Evolutionary conservation across 1,140 invertebrate species (phyloP).

Genomic region (Lutraria rhynchaena): DNA sequence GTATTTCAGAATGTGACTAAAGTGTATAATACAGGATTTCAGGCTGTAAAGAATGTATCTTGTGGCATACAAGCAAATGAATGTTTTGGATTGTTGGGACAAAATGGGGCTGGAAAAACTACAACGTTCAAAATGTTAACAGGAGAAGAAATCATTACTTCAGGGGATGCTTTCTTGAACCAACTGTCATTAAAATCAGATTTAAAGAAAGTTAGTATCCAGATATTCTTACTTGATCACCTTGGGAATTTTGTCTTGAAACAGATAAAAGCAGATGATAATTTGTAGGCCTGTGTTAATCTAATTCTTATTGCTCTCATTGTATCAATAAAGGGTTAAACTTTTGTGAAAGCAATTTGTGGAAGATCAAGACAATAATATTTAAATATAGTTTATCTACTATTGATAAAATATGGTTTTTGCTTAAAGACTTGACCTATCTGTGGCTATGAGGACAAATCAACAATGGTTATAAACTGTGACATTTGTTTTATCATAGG

Average conservation of each 20-base stretch:
- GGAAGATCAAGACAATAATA: background rate
- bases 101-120: constrained; percentile 81
- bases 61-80: constrained; percentile 87
- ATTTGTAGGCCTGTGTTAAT: too few relatives aligned
- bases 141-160: constrained; percentile 68
- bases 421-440: too few relatives aligned
- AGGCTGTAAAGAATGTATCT: constrained; percentile 89
- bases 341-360: background rate
- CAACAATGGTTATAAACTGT: too few relatives aligned
- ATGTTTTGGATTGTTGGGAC: constrained; percentile 93
- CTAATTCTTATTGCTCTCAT: background rate
- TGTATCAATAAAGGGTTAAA: background rate
- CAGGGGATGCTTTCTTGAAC: constrained; percentile 75
- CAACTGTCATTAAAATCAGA: constrained; percentile 72
- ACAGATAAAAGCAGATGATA: too few relatives aligned
- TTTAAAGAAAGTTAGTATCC: constrained; percentile 81
- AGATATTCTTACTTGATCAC: too few relatives aligned
- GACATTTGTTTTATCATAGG: constrained; percentile 32
- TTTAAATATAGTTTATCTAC: background rate
- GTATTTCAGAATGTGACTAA: constrained; percentile 82
- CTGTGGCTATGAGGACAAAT: too few relatives aligned
- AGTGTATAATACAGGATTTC: constrained; percentile 83
- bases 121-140: constrained; percentile 81
- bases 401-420: background rate
- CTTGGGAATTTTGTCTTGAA: too few relatives aligned